Evolutionary conservation across 2,113 vertebrate genomes (phyloP), one percentile per base, ranked within the genome.

Genomic region (Oryzias melastigma): DNA sequence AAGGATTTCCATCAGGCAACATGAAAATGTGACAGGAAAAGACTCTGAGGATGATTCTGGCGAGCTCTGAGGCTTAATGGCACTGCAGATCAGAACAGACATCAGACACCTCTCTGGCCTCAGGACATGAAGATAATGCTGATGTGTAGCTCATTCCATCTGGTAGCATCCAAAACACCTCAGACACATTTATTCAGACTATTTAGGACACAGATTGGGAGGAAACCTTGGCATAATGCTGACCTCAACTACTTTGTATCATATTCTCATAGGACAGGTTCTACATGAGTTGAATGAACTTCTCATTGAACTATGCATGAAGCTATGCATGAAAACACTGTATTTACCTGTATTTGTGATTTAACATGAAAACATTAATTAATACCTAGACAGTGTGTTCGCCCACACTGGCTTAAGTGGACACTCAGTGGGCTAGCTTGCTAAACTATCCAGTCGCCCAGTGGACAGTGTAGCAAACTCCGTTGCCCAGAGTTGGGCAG

Each of bases 21-120:
- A 51, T 68, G 58, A 74, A 27, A 22, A 48, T 35, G 4, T n/a
- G 50, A 60, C 58, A 50, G 59, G 43, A 15, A 67, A 73, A 67
- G 58, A 70, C 29, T 19, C 12, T 0, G 41, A 4, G 58, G 41
- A 65, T 51, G 0, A 43, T 66, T 66, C 52, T 50, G 54, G 0
- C 14, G 18, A 49, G 60, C 71, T 62, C 52, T 0, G 45, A 60
- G 58, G 57, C 65, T 44, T 82, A 76, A 86, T 82, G 75, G 67
- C 76, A 69, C 66, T 46, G 13, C 68, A 62, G 70, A 75, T 19
- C 58, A 52, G 64, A 45, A 6, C 51, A 14, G 76, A 73, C 73
- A 20, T 22, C 65, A 48, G 70, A 67, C 62, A 5, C 67, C 65
- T 68, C 52, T 71, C 46, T 0, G 71, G 53, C 79, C 75, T 54